Conservation (phyloP, 2,888 invertebrate species). For the Cistogaster globosa region DNA sequence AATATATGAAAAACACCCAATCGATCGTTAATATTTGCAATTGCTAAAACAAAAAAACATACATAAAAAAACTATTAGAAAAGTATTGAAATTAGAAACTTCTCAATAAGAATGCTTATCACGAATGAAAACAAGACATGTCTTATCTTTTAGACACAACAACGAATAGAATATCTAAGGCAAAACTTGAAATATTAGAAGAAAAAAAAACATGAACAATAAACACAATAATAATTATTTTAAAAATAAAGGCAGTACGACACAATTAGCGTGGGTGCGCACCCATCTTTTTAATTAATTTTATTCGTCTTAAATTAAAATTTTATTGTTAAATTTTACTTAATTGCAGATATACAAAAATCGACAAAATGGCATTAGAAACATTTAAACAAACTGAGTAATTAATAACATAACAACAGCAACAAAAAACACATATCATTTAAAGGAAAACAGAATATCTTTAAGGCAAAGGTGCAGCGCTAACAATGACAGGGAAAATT, state of each 20-base stretch:
- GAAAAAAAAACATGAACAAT: conserved; percentile 28
- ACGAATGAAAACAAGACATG: conserved; percentile 68
- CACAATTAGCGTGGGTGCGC: conserved; percentile 39
- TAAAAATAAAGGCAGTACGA: conserved; percentile 6
- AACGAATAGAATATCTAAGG: conserved; percentile 54
- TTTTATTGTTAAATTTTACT: not conserved
- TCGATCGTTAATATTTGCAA: conserved; percentile 30
- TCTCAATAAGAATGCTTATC: conserved; percentile 66
- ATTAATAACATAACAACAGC: conserved; percentile 34
- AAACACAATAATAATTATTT: conserved; percentile 17
- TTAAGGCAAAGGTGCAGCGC: not conserved
- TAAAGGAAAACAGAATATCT: not conserved
- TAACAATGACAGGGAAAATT: conserved; percentile 37
- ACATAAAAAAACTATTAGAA: conserved; percentile 48
- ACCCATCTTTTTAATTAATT: conserved; percentile 42
- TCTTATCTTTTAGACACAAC: conserved; percentile 69
- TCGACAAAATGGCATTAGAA: conserved; percentile 46
- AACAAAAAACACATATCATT: conserved; percentile 49
- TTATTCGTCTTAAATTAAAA: conserved; percentile 9
- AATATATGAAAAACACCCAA: not conserved
- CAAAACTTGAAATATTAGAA: conserved; percentile 38
- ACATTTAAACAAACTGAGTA: conserved; percentile 7
- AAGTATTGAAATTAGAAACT: conserved; percentile 34
- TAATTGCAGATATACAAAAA: conserved; percentile 28
- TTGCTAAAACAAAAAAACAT: conserved; percentile 29